Evolutionary conservation across 2,888 invertebrate species (phyloP), one percentile per base, ranked within the genome.

Genomic region (Drosophila pegasa): DNA sequence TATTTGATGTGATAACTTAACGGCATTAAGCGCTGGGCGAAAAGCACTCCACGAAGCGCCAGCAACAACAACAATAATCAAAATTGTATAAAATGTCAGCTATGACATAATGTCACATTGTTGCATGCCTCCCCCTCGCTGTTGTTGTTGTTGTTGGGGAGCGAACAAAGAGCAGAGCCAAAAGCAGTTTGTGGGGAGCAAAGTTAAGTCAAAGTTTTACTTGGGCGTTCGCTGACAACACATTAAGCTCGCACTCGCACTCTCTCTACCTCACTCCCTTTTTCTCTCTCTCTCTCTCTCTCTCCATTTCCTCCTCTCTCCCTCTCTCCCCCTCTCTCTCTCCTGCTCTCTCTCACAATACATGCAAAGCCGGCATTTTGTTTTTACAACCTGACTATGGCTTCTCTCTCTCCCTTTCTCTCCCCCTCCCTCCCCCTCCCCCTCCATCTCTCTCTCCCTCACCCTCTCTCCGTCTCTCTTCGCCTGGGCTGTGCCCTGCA

Each of bases 41-140:
- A 43, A 43, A 41, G 54, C 71, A 50, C 70, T 68, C 35, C 27
- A 58, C 29, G 38, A 51, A 16, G 3, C 20, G 10, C 51, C 57
- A 60, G 48, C 58, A 48, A 52, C 58, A 64, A 52, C 62, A 58
- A 58, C 60, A 45, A 58, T 59, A 69, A 56, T 22, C 41, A 43
- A 43, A 55, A 55, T 55, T 33, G 14, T 31, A 58, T 58, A 80
- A 60, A 58, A 51, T 58, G 51, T 67, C 55, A 75, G 75, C 31
- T 70, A 78, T 78, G 76, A 70, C 76, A 76, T 76, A 70, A 78
- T 76, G 75, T 70, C 60, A 75, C 60, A 78, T 70, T 70, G 76
- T 66, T 74, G 75, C 75, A 60, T 60, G 75, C 40, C 40, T 45
- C 41, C 31, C 45, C 43, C 50, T 29, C 41, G 38, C 29, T 48